Evolutionary conservation across 2,888 invertebrate species (phyloP).

Genomic region (Stomorhina lunata): DNA sequence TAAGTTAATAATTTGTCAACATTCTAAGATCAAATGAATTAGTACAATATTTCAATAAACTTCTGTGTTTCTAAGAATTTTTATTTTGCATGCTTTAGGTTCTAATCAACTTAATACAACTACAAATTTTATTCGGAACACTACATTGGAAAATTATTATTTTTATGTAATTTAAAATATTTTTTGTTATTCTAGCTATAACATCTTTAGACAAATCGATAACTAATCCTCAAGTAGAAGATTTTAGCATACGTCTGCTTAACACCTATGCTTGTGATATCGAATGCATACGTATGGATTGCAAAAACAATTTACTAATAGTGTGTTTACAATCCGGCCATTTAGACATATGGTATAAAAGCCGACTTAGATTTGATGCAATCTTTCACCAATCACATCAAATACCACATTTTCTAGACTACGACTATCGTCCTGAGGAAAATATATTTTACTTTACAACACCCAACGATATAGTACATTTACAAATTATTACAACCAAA

Average conservation of each 20-base stretch:
- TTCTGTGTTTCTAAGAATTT: too few species aligned
- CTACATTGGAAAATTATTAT: too few species aligned
- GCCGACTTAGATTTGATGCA: slow-evolving; percentile 65
- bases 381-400: slow-evolving; percentile 72
- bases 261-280: slow-evolving; percentile 72
- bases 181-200: slow-evolving; percentile 5
- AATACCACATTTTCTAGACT: slow-evolving; percentile 71
- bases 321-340: slow-evolving; percentile 74
- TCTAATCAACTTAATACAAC: too few species aligned
- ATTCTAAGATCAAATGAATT: too few species aligned
- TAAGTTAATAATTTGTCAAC: too few species aligned
- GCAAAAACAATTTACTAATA: slow-evolving; percentile 70
- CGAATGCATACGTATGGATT: slow-evolving; percentile 70
- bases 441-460: slow-evolving; percentile 75
- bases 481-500: slow-evolving; percentile 68
- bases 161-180: too few species aligned
- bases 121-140: too few species aligned
- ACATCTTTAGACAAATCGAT: background rate
- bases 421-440: slow-evolving; percentile 68
- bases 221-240: background rate
- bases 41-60: too few species aligned
- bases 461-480: slow-evolving; percentile 71
- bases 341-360: slow-evolving; percentile 77
- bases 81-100: too few species aligned
- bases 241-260: slow-evolving; percentile 66